These are phyloP conservation scores for Eumerus sabulonum DNA, from an alignment of 2,888 invertebrate genomes.

Conservation along the genomic window DNA sequence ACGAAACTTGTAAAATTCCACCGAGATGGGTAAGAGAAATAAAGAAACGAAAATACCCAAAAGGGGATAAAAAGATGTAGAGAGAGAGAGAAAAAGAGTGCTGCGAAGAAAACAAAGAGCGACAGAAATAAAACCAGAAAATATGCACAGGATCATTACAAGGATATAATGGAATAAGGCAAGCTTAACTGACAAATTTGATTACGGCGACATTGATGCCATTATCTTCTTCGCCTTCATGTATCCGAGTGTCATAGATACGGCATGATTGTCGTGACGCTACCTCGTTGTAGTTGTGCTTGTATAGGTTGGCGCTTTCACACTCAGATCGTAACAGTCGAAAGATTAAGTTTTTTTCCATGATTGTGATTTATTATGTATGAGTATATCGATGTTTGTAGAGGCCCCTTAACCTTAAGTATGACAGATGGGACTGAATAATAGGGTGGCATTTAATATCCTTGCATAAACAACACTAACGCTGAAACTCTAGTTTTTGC, in stretches of 20 bases:
- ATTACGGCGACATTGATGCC: slow-evolving; percentile 69
- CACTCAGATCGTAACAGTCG: slow-evolving; percentile 12
- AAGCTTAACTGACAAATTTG: slow-evolving; percentile 69
- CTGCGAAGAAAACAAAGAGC: slow-evolving; percentile 2
- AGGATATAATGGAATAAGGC: slow-evolving; percentile 67
- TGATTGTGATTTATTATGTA: slow-evolving; percentile 68
- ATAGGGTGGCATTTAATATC: slow-evolving; percentile 66
- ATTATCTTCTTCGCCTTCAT: slow-evolving; percentile 56
- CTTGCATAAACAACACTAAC: slow-evolving; percentile 47
- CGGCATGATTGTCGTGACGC: slow-evolving; percentile 1
- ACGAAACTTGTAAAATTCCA: no score
- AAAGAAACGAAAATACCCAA: slow-evolving; percentile 30
- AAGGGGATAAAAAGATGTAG: slow-evolving; percentile 5
- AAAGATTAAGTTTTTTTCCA: slow-evolving; percentile 67
- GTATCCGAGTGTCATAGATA: slow-evolving; percentile 17
- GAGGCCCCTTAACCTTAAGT: slow-evolving; percentile 34
- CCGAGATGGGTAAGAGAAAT: no score
- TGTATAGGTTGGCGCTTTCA: neutral
- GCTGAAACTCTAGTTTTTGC: slow-evolving; percentile 15
- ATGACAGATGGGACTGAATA: slow-evolving; percentile 66
- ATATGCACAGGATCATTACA: slow-evolving; percentile 65
- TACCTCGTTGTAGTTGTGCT: slow-evolving; percentile 5
- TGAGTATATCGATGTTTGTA: slow-evolving; percentile 61
- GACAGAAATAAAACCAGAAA: slow-evolving; percentile 12
- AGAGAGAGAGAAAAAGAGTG: neutral